Evolutionary conservation across 1,140 invertebrate genomes (phyloP).

Genomic region (Mactra quadrangularis): DNA sequence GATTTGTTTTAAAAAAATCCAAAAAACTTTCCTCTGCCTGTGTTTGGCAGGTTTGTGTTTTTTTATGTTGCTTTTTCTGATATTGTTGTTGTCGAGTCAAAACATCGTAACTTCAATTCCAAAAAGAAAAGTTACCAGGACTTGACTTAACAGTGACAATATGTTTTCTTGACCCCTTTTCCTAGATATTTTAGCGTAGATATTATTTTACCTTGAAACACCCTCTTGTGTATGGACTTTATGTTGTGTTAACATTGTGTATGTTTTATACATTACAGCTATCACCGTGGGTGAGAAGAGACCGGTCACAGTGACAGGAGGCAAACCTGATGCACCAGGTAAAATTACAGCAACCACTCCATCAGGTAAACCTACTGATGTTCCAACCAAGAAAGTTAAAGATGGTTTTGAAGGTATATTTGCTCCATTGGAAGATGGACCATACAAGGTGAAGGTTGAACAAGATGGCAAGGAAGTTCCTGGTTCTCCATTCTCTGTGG

Average conservation of each 20-base stretch:
- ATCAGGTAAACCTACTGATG: slow-evolving; percentile 85
- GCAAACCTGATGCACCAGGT: slow-evolving; percentile 88
- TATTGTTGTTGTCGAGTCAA: no score
- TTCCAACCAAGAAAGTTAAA: slow-evolving; percentile 89
- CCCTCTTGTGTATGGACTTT: no score
- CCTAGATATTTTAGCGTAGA: no score
- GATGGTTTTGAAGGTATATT: slow-evolving; percentile 97
- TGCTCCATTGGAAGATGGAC: slow-evolving; percentile 97
- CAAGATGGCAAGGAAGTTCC: slow-evolving; percentile 74
- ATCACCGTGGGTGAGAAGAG: slow-evolving; percentile 85
- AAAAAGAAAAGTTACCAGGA: no score
- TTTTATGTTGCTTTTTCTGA: no score
- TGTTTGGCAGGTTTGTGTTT: no score
- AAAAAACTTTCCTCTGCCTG: no score
- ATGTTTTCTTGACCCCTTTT: no score
- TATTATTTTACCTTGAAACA: no score
- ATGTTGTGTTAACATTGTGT: slow-evolving; percentile 86
- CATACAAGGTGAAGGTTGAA: slow-evolving; percentile 94
- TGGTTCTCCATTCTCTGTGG: slow-evolving; percentile 92
- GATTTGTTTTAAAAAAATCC: no score
- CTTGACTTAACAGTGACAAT: no score
- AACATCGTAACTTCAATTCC: no score
- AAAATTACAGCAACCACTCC: slow-evolving; percentile 87
- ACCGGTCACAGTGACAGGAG: slow-evolving; percentile 90
- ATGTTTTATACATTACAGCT: slow-evolving; percentile 76